These are phyloP conservation scores for Passer montanus DNA, from an alignment of 2,113 vertebrate species.

Conservation along the genomic window DNA sequence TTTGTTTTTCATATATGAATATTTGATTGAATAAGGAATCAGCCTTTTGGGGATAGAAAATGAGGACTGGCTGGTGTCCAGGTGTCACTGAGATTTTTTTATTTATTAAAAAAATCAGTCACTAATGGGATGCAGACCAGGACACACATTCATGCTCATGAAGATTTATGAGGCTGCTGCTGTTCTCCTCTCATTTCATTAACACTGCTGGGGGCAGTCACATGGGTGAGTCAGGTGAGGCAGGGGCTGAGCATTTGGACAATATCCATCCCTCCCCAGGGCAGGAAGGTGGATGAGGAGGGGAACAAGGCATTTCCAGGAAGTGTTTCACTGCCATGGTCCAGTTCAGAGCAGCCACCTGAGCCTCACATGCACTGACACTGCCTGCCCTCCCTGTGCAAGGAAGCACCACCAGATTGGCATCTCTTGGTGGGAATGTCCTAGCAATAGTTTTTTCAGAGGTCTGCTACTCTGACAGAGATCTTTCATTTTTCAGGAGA, in stretches of 20 bases:
- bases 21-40: not conserved
- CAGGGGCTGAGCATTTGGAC: not conserved
- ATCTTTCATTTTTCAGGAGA: not conserved
- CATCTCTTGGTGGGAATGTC: not conserved
- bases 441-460: not conserved
- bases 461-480: not conserved
- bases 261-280: not conserved
- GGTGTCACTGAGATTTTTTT: not conserved
- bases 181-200: not conserved
- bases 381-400: not conserved
- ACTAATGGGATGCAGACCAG: not conserved
- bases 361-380: accelerated
- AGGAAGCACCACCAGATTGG: not conserved
- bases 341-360: not conserved
- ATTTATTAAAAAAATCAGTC: not conserved
- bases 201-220: not conserved
- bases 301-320: not conserved
- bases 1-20: not conserved
- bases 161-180: not conserved
- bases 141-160: not conserved
- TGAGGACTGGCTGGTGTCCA: not conserved
- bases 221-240: not conserved
- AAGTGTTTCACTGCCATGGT: not conserved
- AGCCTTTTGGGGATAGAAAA: not conserved
- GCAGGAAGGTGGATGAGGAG: not conserved